These are phyloP conservation scores for Dallia pectoralis DNA, from an alignment of 2,797 vertebrate species.

Conservation along the genomic window DNA sequence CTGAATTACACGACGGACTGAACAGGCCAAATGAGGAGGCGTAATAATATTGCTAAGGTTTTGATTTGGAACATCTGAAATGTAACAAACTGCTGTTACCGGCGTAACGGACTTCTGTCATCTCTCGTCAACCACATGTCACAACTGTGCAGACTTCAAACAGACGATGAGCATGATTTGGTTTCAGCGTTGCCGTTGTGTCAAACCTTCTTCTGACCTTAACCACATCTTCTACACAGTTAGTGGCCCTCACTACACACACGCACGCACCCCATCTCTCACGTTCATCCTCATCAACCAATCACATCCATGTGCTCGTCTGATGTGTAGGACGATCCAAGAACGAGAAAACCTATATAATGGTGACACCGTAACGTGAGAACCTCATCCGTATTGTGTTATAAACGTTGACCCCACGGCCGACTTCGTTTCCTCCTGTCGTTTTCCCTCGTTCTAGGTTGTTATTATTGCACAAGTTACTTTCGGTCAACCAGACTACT, in stretches of 20 bases:
- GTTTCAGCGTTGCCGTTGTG: not conserved
- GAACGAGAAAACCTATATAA: slow-evolving; percentile 62
- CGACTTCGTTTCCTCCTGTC: not conserved
- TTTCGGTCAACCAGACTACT: too few species aligned
- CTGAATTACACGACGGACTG: not conserved
- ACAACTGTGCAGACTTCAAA: not conserved
- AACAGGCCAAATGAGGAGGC: not conserved
- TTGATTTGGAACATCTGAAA: not conserved
- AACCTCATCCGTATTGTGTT: not conserved
- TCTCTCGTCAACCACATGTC: not conserved
- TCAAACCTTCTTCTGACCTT: slow-evolving; percentile 11
- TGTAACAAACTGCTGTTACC: not conserved
- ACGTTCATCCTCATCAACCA: slow-evolving; percentile 53
- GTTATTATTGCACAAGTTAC: not conserved
- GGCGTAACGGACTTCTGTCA: not conserved
- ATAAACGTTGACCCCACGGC: not conserved
- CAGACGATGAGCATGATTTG: not conserved
- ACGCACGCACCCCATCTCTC: slow-evolving; percentile 15
- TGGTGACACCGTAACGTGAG: slow-evolving; percentile 4
- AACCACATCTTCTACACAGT: slow-evolving; percentile 15
- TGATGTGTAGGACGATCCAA: slow-evolving; percentile 47
- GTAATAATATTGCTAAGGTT: not conserved
- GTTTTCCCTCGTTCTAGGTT: not conserved
- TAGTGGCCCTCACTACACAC: slow-evolving; percentile 9
- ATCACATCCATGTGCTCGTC: slow-evolving; percentile 46